phyloP scores from a whole-genome alignment of 2,113 vertebrate genomes.

The Channa argus region DNA sequence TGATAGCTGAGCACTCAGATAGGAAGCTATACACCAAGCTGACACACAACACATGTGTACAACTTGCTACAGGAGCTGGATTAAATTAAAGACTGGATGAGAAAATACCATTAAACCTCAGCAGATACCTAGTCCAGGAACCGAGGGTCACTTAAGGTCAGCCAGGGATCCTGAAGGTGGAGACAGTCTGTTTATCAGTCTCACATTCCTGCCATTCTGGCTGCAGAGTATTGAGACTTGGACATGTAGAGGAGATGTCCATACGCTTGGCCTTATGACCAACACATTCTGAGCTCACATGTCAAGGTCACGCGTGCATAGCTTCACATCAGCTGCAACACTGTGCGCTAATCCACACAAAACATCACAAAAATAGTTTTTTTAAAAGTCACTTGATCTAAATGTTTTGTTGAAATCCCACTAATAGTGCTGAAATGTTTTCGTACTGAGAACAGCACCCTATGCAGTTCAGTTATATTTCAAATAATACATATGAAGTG shows the following conservation, averaged over 20 bases:
- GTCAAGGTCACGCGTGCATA: conserved; percentile 23
- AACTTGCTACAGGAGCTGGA: conserved; percentile 2
- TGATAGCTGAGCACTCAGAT: conserved; percentile 36
- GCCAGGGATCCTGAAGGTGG: conserved; percentile 18
- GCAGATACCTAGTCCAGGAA: conserved; percentile 24
- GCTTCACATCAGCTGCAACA: conserved; percentile 28
- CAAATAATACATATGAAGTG: conserved; percentile 8
- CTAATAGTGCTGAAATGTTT: no score
- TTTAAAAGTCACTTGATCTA: no score
- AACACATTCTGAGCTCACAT: conserved; percentile 33
- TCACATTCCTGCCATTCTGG: conserved; percentile 60
- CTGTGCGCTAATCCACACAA: background rate
- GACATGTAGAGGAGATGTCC: conserved; percentile 20
- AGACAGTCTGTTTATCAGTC: conserved; percentile 22
- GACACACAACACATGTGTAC: background rate
- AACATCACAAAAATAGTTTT: no score
- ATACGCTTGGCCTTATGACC: conserved; percentile 14
- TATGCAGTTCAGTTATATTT: conserved; percentile 6
- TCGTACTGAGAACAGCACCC: no score
- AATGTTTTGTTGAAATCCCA: no score
- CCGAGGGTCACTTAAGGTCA: conserved; percentile 24
- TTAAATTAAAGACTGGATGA: conserved; percentile 14
- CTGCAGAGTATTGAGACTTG: conserved; percentile 15
- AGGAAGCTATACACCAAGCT: conserved; percentile 19
- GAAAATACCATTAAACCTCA: conserved; percentile 22